Evolutionary conservation across 2,797 vertebrate species (phyloP), one percentile per base, ranked within the genome.

Genomic region (Octomys mimax): DNA sequence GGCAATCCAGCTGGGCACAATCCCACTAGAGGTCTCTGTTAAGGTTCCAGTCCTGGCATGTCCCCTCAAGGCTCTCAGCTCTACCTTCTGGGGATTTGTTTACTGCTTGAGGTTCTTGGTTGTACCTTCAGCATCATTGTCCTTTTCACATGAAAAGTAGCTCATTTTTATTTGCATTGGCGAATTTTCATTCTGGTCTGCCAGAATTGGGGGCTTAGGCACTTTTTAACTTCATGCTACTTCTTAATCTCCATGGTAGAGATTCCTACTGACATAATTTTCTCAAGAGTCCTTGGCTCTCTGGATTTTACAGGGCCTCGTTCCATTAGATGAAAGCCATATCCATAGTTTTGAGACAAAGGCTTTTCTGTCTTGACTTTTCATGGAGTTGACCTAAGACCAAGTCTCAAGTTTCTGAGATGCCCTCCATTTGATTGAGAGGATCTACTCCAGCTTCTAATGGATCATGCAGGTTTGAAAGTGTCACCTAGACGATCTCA

Each of bases 351-450:
- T 81, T 77, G 18, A 95, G 39, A 88, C 31, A 66, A 92, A 77
- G 42, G 13, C 22, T 96, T 95, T 33, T 84, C 75, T 81, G 11
- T 22, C 5, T n/a, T 57, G 57, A 5, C 10, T 24, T 94, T 16
- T 42, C 61, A 4, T 75, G 49, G 22, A 78, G 21, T 12, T 36
- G 54, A 8, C 5, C 82, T 64, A 80, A 46, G 28, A 26, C 88
- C 13, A 83, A 78, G 2, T 46, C 26, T 86, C 31, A 46, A 89
- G 7, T 8, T 90, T 85, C 33, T 39, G 46, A 18, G 36, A 86
- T 42, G 52, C 16, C 19, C 71, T n/a, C 61, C 16, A 46, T 94
- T 92, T 94, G 70, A 78, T 54, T 87, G 61, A 96, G 21, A 86
- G 26, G 18, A 46, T 92, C 36, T 66, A 2, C 36, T 81, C 22